Base-by-base conservation (phyloP, 2,113 vertebrate species). In the Heterocephalus glaber region DNA sequence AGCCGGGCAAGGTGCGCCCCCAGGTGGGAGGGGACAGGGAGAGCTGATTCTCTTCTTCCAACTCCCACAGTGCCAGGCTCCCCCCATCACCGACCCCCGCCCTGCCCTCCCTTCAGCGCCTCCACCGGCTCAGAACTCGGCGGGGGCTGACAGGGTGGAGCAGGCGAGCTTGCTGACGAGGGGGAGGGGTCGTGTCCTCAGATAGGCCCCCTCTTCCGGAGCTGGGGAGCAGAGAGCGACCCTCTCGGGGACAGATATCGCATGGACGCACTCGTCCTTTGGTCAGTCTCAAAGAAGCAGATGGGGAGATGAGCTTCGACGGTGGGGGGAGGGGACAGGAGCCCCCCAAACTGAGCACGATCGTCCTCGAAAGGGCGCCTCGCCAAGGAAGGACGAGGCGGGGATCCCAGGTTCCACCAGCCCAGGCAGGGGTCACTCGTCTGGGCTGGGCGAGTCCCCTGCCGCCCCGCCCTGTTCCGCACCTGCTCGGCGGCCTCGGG, bases 401-500 rank as follows among this genome's bases (percentile, higher is more conserved):
- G 84, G 80, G 74, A 19, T 30, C 63, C 56, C 30, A 35, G 19
- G 52, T 58, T 8, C 20, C 77, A 19, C 28, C 7, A 8, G 30
- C 44, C 38, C 79, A 76, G 72, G 72, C 41, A 14, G 41, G 70
- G 72, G 72, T 76, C 41, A 11, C 72, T 47, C 4, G 72, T 47
- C 72, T 41, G 22, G 3, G 65, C 88, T 5, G 58, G 94, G 82
- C 76, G 63, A 83, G 87, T 44, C 63, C 94, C 94, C 97, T 98
- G 98, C 98, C 98, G 99, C 97, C 99, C 99, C 20, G 99, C 99
- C 97, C 84, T 74, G 47, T 98, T 97, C 95, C 95, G 93, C 98
- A 99, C 99, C 99, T 99, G 99, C 98, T 99, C 99, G 0, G 99
- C 99, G 94, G 99, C 99, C 98, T 99, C 99, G 6, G 99, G 99